Evolutionary conservation across 2,113 vertebrate species (phyloP).

Genomic region (Porphyrio hochstetteri): DNA sequence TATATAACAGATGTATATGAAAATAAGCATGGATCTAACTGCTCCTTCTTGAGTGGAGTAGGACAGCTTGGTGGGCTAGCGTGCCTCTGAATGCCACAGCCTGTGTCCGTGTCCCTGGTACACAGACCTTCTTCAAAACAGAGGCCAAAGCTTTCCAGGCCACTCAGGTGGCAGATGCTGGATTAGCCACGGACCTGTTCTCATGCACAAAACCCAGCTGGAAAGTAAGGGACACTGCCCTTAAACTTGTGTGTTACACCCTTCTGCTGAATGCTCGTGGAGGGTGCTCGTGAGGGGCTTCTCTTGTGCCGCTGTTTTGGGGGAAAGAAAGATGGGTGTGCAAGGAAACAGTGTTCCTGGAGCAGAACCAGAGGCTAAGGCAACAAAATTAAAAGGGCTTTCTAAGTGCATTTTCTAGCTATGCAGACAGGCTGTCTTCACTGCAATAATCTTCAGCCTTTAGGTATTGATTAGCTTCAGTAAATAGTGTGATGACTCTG

Average conservation of each 20-base stretch:
- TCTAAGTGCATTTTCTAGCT: conserved; percentile 17
- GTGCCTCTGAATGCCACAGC: not conserved
- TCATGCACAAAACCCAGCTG: fast-evolving
- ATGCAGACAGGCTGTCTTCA: conserved; percentile 16
- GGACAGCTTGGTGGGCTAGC: not conserved
- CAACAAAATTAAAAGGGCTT: conserved; percentile 33
- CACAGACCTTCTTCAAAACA: not conserved
- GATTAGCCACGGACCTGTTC: not conserved
- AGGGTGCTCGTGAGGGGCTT: not conserved
- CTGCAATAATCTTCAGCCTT: conserved; percentile 43
- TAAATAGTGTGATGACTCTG: conserved; percentile 19
- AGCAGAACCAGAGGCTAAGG: not conserved
- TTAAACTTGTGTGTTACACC: not conserved
- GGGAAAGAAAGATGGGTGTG: not conserved
- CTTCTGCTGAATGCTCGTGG: not conserved
- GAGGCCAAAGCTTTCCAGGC: not conserved
- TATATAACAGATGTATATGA: too few species aligned
- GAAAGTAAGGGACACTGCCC: not conserved
- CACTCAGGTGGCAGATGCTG: not conserved
- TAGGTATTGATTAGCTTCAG: conserved; percentile 52
- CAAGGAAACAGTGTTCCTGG: not conserved
- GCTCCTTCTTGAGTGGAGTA: not conserved
- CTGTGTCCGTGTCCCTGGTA: not conserved
- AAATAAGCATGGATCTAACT: fast-evolving
- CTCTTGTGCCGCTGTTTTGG: fast-evolving